Base-by-base conservation (phyloP, 2,113 vertebrate species). In the Pheucticus melanocephalus region DNA sequence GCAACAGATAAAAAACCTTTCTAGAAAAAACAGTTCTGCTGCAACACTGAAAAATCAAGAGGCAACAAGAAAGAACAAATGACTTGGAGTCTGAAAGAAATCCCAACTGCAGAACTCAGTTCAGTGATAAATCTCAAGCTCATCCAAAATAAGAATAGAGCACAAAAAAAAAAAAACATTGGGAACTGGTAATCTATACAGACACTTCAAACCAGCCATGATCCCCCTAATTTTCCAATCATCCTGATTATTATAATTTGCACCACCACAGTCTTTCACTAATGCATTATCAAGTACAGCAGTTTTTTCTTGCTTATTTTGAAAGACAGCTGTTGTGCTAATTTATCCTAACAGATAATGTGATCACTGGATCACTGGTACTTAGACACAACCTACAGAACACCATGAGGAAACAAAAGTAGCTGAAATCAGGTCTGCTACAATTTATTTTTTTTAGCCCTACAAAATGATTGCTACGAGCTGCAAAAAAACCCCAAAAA, bases 241-340 rank as follows among this genome's bases (percentile, higher is more conserved):
- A 77, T 88, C 57, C 50, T 77, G 69, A 89, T 94, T 96, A 61
- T 48, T 76, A 88, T 82, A 96, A 96, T 96, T 79, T 97, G 82
- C 57, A 94, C 56, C 75, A 94, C 69, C 68, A 44, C 25, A 57
- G 57, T 47, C 45, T 25, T 88, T n/a, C 56, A 85, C 50, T 93
- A 91, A 89, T 88, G 83, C 33, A 65, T 91, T 96, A 87, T 54
- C 75, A 92, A 87, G 42, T 72, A 88, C 50, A 92, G 81, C 27
- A 94, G 51, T 35, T 91, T 94, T 63, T 66, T 94, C 64, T 76
- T 94, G 50, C 94, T 97, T 95, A 94, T 88, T 96, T 94, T 96
- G 80, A 54, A 96, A 51, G 64, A 87, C 85, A 94, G 94, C 73
- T 97, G 81, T 90, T 95, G 57, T 86, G 85, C 90, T 97, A 95